phyloP scores from a whole-genome alignment of 35 echinoderm and acorn worm species.

The Antedon bifida region DNA sequence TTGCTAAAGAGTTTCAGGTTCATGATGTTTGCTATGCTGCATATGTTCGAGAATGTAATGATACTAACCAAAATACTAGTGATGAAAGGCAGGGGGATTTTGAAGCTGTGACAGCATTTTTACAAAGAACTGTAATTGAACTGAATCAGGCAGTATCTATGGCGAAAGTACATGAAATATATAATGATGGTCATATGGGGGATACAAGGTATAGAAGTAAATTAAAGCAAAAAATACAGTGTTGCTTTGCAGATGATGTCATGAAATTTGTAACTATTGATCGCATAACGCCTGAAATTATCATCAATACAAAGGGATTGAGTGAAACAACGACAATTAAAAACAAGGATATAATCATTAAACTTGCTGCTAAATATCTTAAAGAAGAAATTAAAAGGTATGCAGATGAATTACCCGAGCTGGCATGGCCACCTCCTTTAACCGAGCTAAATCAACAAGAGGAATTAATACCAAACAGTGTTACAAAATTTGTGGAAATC shows the following conservation, averaged over 20 bases:
- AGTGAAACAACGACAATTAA: constrained; percentile 29
- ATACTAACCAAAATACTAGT: no score
- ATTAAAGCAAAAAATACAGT: constrained; percentile 5
- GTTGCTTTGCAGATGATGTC: constrained; percentile 6
- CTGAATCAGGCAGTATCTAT: constrained; percentile 26
- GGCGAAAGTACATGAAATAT: constrained; percentile 29
- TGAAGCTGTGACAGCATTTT: constrained; percentile 3
- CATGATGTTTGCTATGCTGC: constrained; percentile 8
- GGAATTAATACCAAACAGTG: constrained; percentile 10
- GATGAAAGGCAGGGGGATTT: no score
- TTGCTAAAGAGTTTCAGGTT: constrained; percentile 18
- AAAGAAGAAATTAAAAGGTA: constrained; percentile 25
- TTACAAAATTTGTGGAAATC: constrained; percentile 11
- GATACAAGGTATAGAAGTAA: not conserved
- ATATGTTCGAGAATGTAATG: constrained; percentile 18
- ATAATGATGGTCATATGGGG: constrained; percentile 22
- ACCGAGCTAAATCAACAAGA: constrained; percentile 16
- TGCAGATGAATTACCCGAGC: constrained; percentile 19
- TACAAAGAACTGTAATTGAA: constrained; percentile 19
- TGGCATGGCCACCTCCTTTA: constrained; percentile 18
- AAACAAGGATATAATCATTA: constrained; percentile 23
- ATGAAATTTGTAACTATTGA: constrained; percentile 23
- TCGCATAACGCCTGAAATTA: constrained; percentile 19
- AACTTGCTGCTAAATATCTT: constrained; percentile 25
- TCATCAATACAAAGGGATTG: constrained; percentile 24